These are phyloP conservation scores for Cantharis flavilabris DNA, from an alignment of 2,888 invertebrate genomes.

Conservation along the genomic window DNA sequence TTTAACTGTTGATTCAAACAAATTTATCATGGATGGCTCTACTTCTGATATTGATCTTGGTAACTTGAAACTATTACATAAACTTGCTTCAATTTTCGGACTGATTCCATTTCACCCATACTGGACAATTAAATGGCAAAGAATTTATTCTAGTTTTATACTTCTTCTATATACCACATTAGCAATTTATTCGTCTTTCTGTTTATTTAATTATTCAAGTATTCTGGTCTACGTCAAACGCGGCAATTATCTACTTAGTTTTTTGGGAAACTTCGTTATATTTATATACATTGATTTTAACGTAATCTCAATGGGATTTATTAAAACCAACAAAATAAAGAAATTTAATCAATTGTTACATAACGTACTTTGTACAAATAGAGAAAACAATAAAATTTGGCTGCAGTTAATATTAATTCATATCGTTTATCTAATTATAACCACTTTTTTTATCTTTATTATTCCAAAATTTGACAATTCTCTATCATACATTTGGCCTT, in stretches of 20 bases:
- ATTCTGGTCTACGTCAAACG: too few relatives aligned
- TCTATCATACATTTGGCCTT: not conserved
- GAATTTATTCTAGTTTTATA: not conserved
- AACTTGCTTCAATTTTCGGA: not conserved
- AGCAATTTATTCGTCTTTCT: not conserved
- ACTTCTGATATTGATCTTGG: not conserved
- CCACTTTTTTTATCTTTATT: accelerated
- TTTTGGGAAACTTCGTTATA: not conserved
- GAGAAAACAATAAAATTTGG: not conserved
- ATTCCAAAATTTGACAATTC: not conserved
- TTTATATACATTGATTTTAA: not conserved
- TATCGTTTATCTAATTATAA: not conserved
- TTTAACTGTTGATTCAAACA: not conserved
- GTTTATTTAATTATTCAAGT: not conserved
- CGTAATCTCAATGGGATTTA: not conserved
- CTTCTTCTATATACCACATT: not conserved
- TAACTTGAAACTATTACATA: not conserved
- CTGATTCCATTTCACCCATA: not conserved
- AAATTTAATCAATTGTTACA: not conserved
- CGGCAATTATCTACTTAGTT: not conserved
- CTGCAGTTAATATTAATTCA: not conserved
- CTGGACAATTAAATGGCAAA: not conserved
- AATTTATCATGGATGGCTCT: not conserved
- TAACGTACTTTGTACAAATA: not conserved
- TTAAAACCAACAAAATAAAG: not conserved